phyloP scores from a whole-genome alignment of 2,888 invertebrate species.

The Oxytorus armatus region DNA sequence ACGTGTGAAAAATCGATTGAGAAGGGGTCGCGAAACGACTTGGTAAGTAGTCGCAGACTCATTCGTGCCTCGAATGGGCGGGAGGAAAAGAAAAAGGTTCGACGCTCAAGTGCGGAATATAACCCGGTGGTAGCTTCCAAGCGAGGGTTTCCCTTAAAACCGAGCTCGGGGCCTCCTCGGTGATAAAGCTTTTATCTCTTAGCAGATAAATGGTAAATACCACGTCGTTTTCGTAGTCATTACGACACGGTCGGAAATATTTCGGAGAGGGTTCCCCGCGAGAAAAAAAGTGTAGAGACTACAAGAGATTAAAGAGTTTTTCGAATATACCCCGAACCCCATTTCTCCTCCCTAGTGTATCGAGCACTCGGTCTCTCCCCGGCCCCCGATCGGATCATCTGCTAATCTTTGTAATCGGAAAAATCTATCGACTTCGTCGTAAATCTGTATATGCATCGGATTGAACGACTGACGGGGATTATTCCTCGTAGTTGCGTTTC shows the following conservation, averaged over 20 bases:
- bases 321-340: conserved; percentile 19
- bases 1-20: conserved; percentile 32
- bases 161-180: conserved; percentile 37
- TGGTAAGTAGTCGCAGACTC: conserved; percentile 24
- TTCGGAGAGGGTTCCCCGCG: conserved; percentile 25
- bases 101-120: conserved; percentile 21
- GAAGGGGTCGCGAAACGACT: conserved; percentile 31
- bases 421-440: background rate
- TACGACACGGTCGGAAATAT: conserved; percentile 16
- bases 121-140: conserved; percentile 5
- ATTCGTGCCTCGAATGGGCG: background rate
- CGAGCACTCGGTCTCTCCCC: conserved; percentile 12
- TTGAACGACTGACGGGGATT: background rate
- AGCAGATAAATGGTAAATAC: conserved; percentile 61
- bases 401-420: conserved; percentile 33
- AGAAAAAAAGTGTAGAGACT: conserved; percentile 34
- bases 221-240: conserved; percentile 43
- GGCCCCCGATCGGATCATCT: background rate
- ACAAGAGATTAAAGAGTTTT: conserved; percentile 30
- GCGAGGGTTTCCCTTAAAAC: conserved; percentile 22
- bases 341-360: conserved; percentile 29
- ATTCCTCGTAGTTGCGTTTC: background rate
- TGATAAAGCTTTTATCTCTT: conserved; percentile 61
- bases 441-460: conserved; percentile 9
- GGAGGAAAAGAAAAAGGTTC: background rate